Percentiles rank a stretch among this genome's conserved stretches.
phyloP scores from a whole-genome alignment of 2,797 vertebrate genomes.

The Periparus ater region DNA sequence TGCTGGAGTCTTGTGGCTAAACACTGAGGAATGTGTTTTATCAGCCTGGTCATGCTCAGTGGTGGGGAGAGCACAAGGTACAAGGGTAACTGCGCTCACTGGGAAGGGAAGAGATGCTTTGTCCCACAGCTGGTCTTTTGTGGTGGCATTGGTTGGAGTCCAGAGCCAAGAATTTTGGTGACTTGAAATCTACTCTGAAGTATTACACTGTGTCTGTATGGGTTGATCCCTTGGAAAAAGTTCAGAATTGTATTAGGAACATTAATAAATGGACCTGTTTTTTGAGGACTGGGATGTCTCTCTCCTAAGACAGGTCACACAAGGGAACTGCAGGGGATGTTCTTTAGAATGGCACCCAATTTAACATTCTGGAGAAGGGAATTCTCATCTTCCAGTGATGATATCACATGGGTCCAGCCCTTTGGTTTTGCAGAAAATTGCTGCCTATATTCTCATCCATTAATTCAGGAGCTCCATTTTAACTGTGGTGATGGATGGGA shows the following conservation, averaged over 20 bases:
- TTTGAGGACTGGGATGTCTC: not conserved
- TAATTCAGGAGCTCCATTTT: not conserved
- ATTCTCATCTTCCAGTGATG: not conserved
- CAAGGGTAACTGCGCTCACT: fast-evolving
- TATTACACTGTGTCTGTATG: not conserved
- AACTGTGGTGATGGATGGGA: not conserved
- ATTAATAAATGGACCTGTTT: not conserved
- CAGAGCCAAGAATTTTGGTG: not conserved
- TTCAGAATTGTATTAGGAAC: not conserved
- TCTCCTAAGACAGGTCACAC: not conserved
- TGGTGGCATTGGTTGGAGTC: not conserved
- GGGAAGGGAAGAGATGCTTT: not conserved
- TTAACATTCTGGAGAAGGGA: not conserved
- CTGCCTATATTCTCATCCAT: not conserved
- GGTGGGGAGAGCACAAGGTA: not conserved
- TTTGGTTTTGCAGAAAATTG: not conserved
- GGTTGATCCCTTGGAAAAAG: not conserved
- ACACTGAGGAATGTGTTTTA: not conserved
- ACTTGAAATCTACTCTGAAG: not conserved
- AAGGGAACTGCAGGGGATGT: not conserved
- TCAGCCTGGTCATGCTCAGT: not conserved
- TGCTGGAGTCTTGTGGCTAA: not conserved
- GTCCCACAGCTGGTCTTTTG: not conserved
- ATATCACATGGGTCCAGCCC: not conserved
- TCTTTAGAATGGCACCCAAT: not conserved